Percentiles rank a stretch among this genome's conserved stretches.
These are phyloP conservation scores for Pipistrellus nathusii DNA, from an alignment of 2,797 vertebrate genomes.

Conservation along the genomic window DNA sequence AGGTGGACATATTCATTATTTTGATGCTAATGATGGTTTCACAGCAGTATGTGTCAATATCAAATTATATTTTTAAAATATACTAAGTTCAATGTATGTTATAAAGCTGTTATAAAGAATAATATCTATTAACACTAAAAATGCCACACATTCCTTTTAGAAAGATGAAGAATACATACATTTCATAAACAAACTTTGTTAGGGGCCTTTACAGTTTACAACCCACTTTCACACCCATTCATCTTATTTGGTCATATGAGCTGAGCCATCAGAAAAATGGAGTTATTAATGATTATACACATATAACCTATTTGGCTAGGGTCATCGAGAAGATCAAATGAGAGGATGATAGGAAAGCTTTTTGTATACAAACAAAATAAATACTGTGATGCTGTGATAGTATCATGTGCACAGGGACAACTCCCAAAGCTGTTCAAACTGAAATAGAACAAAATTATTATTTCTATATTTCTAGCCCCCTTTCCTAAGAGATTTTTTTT, in stretches of 20 bases:
- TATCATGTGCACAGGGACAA: not conserved
- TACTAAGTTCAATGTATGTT: constrained; percentile 10
- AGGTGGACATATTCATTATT: constrained; percentile 30
- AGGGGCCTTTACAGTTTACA: constrained; percentile 40
- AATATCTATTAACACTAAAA: constrained; percentile 18
- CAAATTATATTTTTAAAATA: constrained; percentile 35
- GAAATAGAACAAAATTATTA: not conserved
- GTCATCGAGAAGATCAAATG: constrained; percentile 21
- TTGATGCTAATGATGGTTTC: constrained; percentile 17
- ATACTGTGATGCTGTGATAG: not conserved
- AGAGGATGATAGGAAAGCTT: not conserved
- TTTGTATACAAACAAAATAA: not conserved
- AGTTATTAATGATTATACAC: constrained; percentile 12
- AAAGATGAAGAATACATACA: constrained; percentile 53
- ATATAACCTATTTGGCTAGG: not conserved
- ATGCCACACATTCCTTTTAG: constrained; percentile 26
- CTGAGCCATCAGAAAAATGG: constrained; percentile 37
- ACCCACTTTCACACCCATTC: not conserved
- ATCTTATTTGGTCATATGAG: constrained; percentile 48
- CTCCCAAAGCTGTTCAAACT: not conserved
- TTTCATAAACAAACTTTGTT: constrained; percentile 52
- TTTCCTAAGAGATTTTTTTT: constrained; percentile 46
- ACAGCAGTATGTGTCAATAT: not conserved
- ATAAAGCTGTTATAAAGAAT: constrained; percentile 38
- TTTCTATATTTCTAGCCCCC: not conserved